Conservation (phyloP, 2,888 invertebrate species). For the Norana najaformis region DNA sequence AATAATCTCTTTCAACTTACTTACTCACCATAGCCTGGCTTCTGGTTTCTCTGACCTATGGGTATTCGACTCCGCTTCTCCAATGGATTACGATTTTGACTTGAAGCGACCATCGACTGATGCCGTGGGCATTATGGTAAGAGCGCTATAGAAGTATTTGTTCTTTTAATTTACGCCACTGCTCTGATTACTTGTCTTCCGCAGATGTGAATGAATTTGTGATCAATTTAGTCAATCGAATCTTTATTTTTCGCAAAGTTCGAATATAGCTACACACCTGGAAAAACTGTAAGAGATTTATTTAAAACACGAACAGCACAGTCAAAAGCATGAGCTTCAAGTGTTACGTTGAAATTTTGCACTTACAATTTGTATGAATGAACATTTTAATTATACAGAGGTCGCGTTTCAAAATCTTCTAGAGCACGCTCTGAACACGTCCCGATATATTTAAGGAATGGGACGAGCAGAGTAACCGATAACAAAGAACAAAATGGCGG, state of each 20-base stretch:
- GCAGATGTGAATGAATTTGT: neutral
- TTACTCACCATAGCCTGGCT: too few relatives aligned
- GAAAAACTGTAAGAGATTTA: neutral
- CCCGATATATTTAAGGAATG: neutral
- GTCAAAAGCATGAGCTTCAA: neutral
- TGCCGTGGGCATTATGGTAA: too few relatives aligned
- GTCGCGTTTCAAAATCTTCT: neutral
- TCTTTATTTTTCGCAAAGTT: neutral
- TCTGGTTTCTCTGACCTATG: too few relatives aligned
- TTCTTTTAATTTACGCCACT: too few relatives aligned
- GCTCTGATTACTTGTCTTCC: neutral
- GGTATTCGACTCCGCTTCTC: too few relatives aligned
- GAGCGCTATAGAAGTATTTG: too few relatives aligned
- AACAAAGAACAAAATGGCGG: neutral
- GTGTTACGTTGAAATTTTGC: slow-evolving; percentile 2
- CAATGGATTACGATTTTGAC: too few relatives aligned
- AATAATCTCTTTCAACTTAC: too few relatives aligned
- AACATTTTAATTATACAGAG: neutral
- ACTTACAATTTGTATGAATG: neutral
- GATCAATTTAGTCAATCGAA: too few relatives aligned
- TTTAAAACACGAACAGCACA: slow-evolving; percentile 13
- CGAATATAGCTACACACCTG: neutral
- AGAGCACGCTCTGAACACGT: neutral
- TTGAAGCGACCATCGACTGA: too few relatives aligned
- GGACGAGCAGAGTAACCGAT: neutral